These are phyloP conservation scores for Phoebastria nigripes DNA, from an alignment of 2,797 vertebrate genomes.

Conservation along the genomic window DNA sequence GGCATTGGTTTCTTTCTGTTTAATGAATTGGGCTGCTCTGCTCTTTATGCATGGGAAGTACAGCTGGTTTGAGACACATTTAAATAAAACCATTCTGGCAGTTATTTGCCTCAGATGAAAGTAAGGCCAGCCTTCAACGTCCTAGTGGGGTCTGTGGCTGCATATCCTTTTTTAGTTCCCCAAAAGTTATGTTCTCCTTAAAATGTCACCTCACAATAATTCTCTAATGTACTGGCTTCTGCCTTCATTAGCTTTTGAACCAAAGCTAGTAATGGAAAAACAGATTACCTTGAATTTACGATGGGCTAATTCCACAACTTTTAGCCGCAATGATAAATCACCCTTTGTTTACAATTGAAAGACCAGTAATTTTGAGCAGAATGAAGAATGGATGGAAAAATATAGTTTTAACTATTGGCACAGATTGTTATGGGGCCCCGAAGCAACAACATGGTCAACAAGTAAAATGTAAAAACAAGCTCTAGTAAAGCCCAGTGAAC, in stretches of 20 bases:
- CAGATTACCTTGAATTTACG: slow-evolving; percentile 24
- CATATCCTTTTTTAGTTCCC: background rate
- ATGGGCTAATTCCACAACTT: slow-evolving; percentile 21
- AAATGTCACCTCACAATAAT: slow-evolving; percentile 45
- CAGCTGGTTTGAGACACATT: background rate
- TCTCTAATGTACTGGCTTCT: background rate
- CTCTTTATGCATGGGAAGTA: background rate
- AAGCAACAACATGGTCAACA: background rate
- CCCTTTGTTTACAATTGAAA: slow-evolving; percentile 20
- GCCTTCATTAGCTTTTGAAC: slow-evolving; percentile 41
- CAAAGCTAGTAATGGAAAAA: slow-evolving; percentile 37
- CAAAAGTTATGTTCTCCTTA: slow-evolving; percentile 45
- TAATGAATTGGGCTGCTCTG: background rate
- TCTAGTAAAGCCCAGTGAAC: background rate
- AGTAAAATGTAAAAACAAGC: background rate
- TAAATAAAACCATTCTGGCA: background rate
- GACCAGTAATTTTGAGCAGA: background rate
- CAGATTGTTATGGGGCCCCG: background rate
- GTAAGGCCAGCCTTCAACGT: background rate
- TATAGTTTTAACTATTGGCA: background rate
- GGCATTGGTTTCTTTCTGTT: background rate
- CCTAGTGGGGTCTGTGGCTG: background rate
- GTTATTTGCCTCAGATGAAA: background rate
- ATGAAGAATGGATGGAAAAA: slow-evolving; percentile 13
- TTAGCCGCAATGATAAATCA: slow-evolving; percentile 13